Evolutionary conservation across 2,888 invertebrate genomes (phyloP), one percentile per base, ranked within the genome.

Genomic region (Dyspetes luteomarginatus): DNA sequence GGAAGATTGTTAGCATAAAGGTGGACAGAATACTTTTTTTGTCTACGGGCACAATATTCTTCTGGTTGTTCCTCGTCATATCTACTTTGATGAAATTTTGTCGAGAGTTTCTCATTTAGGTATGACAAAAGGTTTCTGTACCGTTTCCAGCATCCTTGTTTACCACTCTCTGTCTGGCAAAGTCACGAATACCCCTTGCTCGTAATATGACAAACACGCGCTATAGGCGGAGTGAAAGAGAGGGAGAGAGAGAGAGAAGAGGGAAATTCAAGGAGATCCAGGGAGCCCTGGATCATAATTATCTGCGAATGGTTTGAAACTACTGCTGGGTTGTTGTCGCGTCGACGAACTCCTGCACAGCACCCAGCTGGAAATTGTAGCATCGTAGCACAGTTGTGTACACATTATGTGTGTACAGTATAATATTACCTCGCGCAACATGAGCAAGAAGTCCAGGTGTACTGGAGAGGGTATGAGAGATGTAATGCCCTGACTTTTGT

Each of bases 251-350:
- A 26, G 48, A 28, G 30, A 36, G 58, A 15, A 24, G 24, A 45
- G 19, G 28, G 19, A 28, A n/a, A n/a, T n/a, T n/a, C n/a, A n/a
- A n/a, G n/a, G 60, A 68, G 55, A 22, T 74, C 50, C 64, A 24
- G 64, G 43, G 71, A 58, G 67, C 62, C 45, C 52, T 80, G 76
- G 76, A 80, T 80, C 75, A 91, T 90, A 90, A 91, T 91, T 91
- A 91, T 87, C 87, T 87, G 85, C 84, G 87, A 90, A 89, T 88
- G 88, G 86, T 85, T 85, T 83, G 81, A 84, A 81, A 82, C 86
- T 84, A 62, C 67, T 68, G 55, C 28, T 41, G 55, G 58, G 67
- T 64, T 71, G 72, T 75, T 71, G 85, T 85, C 83, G 82, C 84
- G 85, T 83, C 85, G 86, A 78, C 81, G 81, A 87, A 87, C 86